Evolutionary conservation across 2,113 vertebrate genomes (phyloP).

Genomic region (Alouatta palliata): DNA sequence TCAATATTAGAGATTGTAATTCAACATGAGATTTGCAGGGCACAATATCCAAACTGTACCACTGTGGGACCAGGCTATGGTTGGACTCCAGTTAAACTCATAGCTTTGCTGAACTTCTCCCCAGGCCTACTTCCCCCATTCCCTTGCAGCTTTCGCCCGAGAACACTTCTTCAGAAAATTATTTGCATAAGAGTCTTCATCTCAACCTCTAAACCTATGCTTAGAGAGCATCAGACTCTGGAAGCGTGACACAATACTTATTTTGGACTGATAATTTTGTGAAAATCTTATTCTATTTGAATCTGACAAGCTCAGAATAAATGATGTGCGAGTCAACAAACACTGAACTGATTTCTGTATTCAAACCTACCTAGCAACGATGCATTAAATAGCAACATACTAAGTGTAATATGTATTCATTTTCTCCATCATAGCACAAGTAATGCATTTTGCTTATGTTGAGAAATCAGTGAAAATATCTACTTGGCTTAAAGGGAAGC

Average conservation of each 20-base stretch:
- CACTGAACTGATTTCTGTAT: not conserved
- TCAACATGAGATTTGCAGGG: too few species aligned
- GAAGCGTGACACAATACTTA: not conserved
- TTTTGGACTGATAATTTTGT: not conserved
- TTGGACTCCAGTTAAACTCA: not conserved
- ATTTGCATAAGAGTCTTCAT: not conserved
- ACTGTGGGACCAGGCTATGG: not conserved
- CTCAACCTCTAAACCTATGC: not conserved
- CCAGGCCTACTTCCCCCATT: too few species aligned
- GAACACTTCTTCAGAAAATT: not conserved
- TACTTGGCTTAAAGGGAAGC: not conserved
- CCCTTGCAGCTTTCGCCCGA: not conserved
- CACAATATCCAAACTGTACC: too few species aligned
- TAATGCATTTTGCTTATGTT: not conserved
- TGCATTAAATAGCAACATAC: not conserved
- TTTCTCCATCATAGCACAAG: not conserved
- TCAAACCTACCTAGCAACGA: not conserved
- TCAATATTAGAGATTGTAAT: too few species aligned
- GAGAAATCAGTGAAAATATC: slow-evolving; percentile 34
- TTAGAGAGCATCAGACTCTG: not conserved
- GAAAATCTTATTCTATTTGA: not conserved
- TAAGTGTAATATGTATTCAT: not conserved
- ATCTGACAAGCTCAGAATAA: slow-evolving; percentile 1
- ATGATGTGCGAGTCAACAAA: not conserved
- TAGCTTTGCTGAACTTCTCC: not conserved